These are phyloP conservation scores for Osmerus mordax DNA, from an alignment of 2,113 vertebrate species.

Conservation along the genomic window DNA sequence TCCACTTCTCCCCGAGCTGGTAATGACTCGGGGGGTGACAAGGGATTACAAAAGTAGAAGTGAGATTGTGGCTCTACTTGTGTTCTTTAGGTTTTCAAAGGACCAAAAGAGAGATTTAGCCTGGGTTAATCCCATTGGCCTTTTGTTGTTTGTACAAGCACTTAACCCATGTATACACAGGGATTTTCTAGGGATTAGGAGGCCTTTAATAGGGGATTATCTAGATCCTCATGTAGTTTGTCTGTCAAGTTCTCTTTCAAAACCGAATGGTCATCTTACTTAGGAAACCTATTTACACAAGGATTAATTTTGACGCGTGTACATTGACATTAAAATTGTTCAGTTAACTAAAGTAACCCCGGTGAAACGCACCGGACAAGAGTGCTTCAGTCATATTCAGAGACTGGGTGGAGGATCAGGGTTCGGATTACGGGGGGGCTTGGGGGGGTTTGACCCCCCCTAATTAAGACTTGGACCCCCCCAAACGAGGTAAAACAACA, in stretches of 20 bases:
- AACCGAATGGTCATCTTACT: slow-evolving; percentile 25
- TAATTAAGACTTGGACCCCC: no score
- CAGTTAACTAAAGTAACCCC: no score
- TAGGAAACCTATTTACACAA: slow-evolving; percentile 25
- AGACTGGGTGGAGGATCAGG: no score
- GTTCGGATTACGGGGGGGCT: no score
- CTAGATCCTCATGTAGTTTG: slow-evolving; percentile 60
- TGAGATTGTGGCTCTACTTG: neutral
- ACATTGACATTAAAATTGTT: no score
- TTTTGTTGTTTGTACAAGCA: slow-evolving; percentile 55
- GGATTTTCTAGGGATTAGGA: slow-evolving; percentile 65
- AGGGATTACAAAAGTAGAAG: neutral
- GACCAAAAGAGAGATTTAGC: slow-evolving; percentile 46
- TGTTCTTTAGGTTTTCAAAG: neutral
- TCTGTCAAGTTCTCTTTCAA: slow-evolving; percentile 40
- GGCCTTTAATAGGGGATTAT: slow-evolving; percentile 61
- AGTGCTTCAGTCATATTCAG: no score
- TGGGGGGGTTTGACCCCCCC: no score
- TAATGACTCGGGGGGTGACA: no score
- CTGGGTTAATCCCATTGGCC: slow-evolving; percentile 63
- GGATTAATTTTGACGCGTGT: no score
- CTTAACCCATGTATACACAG: slow-evolving; percentile 65
- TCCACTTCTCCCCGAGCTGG: no score
- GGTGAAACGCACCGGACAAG: no score
- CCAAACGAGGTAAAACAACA: no score